These are phyloP conservation scores for Trichechus manatus DNA, from an alignment of 2,113 vertebrate species.

Conservation along the genomic window DNA sequence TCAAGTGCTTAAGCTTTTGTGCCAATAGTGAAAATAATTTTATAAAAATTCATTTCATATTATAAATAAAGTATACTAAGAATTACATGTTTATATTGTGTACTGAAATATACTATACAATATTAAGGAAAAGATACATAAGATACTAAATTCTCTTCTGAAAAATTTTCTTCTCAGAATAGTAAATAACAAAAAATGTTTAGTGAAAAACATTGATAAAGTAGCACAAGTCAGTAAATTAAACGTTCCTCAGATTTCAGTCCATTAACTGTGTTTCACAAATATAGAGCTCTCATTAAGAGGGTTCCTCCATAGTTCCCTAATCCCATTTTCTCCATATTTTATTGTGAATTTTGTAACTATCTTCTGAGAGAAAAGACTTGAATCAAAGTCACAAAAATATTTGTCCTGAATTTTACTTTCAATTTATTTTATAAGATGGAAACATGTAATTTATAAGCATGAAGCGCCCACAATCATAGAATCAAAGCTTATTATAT, in stretches of 20 bases:
- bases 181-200: conserved; percentile 16
- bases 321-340: not conserved
- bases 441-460: not conserved
- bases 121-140: conserved; percentile 29
- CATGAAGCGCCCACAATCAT: not conserved
- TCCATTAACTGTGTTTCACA: conserved; percentile 2
- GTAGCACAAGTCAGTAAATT: conserved; percentile 1
- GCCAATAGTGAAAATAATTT: not conserved
- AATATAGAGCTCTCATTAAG: not conserved
- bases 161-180: not conserved
- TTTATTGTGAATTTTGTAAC: conserved; percentile 22
- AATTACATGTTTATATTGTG: not conserved
- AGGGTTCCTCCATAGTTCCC: not conserved
- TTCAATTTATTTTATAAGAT: conserved; percentile 49
- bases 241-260: not conserved
- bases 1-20: no score
- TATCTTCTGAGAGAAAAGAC: not conserved
- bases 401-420: conserved; percentile 24
- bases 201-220: not conserved
- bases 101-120: conserved; percentile 22
- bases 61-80: not conserved
- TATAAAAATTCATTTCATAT: not conserved
- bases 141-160: conserved; percentile 15
- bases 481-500: not conserved
- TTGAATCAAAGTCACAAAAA: not conserved